Conservation (phyloP, 2,113 vertebrate species). For the Tringa solitaria region DNA sequence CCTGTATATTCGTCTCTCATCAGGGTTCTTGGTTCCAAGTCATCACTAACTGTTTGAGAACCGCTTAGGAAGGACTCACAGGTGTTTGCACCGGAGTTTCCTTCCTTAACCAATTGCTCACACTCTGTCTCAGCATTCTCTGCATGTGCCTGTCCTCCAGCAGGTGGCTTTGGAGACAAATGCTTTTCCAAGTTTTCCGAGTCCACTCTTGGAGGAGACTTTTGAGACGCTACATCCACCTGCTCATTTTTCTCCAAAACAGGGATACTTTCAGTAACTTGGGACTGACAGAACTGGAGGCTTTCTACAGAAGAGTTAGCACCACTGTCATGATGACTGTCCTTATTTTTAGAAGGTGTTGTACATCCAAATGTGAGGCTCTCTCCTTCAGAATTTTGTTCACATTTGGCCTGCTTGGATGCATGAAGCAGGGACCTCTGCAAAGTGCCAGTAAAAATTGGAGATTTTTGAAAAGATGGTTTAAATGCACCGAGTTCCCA, state of each 20-base stretch:
- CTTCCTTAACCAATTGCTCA: neutral
- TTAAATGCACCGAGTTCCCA: neutral
- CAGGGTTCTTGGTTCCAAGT: conserved; percentile 38
- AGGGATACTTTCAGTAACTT: neutral
- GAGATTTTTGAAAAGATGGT: neutral
- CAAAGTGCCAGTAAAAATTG: neutral
- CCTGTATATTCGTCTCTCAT: conserved; percentile 23
- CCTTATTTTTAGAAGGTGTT: neutral
- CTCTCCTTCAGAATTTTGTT: neutral
- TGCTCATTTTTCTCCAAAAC: neutral
- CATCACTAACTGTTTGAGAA: conserved; percentile 48
- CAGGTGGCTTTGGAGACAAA: neutral
- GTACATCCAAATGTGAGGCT: neutral
- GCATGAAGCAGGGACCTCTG: neutral
- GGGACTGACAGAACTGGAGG: neutral
- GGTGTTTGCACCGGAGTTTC: conserved; percentile 18
- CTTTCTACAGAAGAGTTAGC: neutral
- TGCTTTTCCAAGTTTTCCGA: neutral
- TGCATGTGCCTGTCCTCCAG: neutral
- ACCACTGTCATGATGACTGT: neutral
- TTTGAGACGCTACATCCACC: neutral
- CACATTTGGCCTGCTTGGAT: neutral
- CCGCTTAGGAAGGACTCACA: conserved; percentile 7
- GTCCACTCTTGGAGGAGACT: neutral
- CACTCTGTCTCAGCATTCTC: conserved; percentile 7